Percentiles rank a stretch among this genome's conserved stretches.
Evolutionary conservation across 1,140 invertebrate genomes (phyloP).

Genomic region (Lordiphosa clarofinis): DNA sequence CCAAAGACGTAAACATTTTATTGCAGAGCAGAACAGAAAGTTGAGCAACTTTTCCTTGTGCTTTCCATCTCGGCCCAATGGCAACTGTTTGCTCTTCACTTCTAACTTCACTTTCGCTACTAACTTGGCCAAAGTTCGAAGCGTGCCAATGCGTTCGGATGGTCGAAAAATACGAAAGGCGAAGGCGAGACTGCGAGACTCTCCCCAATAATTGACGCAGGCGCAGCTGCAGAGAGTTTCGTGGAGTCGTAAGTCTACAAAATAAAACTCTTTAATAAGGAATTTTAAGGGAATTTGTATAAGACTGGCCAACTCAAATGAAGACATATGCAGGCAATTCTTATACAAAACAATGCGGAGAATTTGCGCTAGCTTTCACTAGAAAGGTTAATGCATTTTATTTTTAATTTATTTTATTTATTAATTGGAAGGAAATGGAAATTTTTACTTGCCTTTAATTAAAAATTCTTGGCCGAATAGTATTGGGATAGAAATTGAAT

Average conservation of each 20-base stretch:
- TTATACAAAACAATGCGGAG: no score
- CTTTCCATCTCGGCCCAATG: conserved; percentile 45
- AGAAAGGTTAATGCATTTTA: no score
- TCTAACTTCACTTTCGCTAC: no score
- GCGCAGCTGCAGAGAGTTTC: neutral
- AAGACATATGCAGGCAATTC: neutral
- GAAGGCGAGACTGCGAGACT: neutral
- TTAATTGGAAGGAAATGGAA: no score
- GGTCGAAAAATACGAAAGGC: conserved; percentile 3
- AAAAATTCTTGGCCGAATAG: no score
- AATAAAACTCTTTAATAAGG: neutral
- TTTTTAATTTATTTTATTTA: no score
- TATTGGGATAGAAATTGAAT: no score
- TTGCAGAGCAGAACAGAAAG: conserved; percentile 2
- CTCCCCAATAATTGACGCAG: conserved; percentile 7
- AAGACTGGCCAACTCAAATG: neutral
- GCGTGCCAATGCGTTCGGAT: neutral
- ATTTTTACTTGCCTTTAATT: no score
- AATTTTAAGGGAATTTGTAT: conserved; percentile 2
- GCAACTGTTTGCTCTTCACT: conserved; percentile 51
- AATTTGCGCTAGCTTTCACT: no score
- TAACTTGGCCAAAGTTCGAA: conserved; percentile 1
- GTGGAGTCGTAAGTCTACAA: neutral
- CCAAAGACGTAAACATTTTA: conserved; percentile 9
- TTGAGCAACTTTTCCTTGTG: conserved; percentile 21